Evolutionary conservation across 2,797 vertebrate species (phyloP).

Genomic region (Manis javanica): DNA sequence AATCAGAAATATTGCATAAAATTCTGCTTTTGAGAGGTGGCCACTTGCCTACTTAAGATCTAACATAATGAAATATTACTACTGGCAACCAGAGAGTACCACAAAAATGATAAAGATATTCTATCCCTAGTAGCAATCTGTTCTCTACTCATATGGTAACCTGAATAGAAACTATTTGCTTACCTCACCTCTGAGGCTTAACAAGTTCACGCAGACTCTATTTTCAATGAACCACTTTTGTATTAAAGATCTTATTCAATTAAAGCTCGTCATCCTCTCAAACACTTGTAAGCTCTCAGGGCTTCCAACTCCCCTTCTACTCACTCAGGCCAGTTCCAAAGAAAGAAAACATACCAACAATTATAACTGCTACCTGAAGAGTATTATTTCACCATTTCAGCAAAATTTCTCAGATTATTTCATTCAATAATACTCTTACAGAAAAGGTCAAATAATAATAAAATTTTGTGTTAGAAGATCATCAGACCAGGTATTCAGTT

Average conservation of each 20-base stretch:
- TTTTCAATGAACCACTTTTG: slow-evolving; percentile 67
- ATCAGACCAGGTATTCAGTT: neutral
- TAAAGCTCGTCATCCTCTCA: slow-evolving; percentile 61
- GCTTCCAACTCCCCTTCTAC: slow-evolving; percentile 27
- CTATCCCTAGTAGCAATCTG: slow-evolving; percentile 35
- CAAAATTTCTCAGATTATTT: slow-evolving; percentile 51
- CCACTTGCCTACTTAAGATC: slow-evolving; percentile 37
- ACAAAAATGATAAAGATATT: slow-evolving; percentile 48
- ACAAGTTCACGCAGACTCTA: slow-evolving; percentile 59
- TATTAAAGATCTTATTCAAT: slow-evolving; percentile 65
- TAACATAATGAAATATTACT: slow-evolving; percentile 49
- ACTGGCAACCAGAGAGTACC: slow-evolving; percentile 6
- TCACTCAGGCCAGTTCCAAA: slow-evolving; percentile 46
- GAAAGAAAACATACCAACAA: slow-evolving; percentile 58
- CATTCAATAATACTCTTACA: slow-evolving; percentile 49
- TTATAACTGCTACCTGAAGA: slow-evolving; percentile 50
- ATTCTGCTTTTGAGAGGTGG: slow-evolving; percentile 61
- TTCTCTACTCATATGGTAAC: slow-evolving; percentile 38
- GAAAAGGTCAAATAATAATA: slow-evolving; percentile 46
- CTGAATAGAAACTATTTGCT: slow-evolving; percentile 54
- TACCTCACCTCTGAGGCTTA: slow-evolving; percentile 52
- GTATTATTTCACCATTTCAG: slow-evolving; percentile 44
- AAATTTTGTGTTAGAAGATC: slow-evolving; percentile 22
- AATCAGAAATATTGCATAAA: slow-evolving; percentile 60
- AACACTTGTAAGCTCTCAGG: slow-evolving; percentile 35